phyloP scores from a whole-genome alignment of 2,888 invertebrate species.

The Venusia cambrica region DNA sequence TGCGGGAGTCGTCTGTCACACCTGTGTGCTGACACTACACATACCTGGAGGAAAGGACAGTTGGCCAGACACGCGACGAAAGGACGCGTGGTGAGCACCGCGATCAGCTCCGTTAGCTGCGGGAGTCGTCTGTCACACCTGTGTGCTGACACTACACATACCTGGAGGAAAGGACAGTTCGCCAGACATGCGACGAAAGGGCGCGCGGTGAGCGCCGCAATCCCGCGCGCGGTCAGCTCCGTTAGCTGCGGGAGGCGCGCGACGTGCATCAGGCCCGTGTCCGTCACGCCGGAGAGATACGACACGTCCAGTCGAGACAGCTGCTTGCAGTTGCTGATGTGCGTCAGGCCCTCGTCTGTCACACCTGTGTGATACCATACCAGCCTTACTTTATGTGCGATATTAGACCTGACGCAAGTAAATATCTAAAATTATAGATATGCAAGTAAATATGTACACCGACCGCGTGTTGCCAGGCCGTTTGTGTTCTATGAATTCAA shows the following conservation, averaged over 20 bases:
- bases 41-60: slow-evolving; percentile 50
- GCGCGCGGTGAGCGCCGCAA: slow-evolving; percentile 44
- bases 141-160: no score
- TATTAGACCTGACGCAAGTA: no score
- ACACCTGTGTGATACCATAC: no score
- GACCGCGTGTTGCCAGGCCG: no score
- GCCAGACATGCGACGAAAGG: slow-evolving; percentile 44
- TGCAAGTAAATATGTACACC: no score
- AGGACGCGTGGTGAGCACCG: slow-evolving; percentile 46
- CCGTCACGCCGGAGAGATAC: slow-evolving; percentile 53
- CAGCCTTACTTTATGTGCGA: no score
- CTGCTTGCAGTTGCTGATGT: slow-evolving; percentile 44
- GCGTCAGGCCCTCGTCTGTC: slow-evolving; percentile 54
- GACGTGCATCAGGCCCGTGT: slow-evolving; percentile 41
- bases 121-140: no score
- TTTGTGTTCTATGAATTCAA: no score
- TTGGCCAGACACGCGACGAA: slow-evolving; percentile 41
- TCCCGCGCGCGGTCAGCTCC: slow-evolving; percentile 48
- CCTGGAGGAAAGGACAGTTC: slow-evolving; percentile 48
- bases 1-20: no score
- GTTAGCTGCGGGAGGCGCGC: slow-evolving; percentile 38
- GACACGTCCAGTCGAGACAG: slow-evolving; percentile 57
- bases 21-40: no score
- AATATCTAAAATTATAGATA: neutral
- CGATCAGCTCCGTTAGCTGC: slow-evolving; percentile 37